Percentiles rank a stretch among this genome's conserved stretches.
Conservation (phyloP, 2,888 invertebrate species). For the Lasioglossum morio region DNA sequence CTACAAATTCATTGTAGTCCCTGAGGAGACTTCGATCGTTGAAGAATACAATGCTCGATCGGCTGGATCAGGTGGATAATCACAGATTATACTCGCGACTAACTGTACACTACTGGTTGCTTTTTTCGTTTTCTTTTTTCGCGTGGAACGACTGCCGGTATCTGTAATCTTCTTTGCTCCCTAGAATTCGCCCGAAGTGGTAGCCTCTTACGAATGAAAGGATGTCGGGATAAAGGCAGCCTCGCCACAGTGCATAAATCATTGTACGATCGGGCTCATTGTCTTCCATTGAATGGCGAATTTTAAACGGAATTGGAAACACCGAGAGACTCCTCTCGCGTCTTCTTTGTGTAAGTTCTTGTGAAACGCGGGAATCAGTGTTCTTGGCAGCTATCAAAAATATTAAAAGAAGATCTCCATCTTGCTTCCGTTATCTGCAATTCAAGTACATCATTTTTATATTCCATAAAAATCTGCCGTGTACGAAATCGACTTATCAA, state of each 20-base stretch:
- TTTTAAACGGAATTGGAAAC: conserved; percentile 4
- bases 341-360: not conserved
- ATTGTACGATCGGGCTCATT: conserved; percentile 16
- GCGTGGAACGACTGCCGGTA: conserved; percentile 40
- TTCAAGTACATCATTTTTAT: no score
- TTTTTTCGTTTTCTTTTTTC: conserved; percentile 17
- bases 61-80: conserved; percentile 76
- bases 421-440: no score
- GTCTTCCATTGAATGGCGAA: conserved; percentile 13
- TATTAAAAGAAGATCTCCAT: no score
- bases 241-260: conserved; percentile 8
- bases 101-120: conserved; percentile 68
- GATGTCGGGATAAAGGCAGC: conserved; percentile 31
- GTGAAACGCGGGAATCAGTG: not conserved
- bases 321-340: not conserved
- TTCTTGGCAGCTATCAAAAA: no score
- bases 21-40: conserved; percentile 42
- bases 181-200: conserved; percentile 42
- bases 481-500: no score
- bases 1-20: conserved; percentile 71
- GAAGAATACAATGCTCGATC: conserved; percentile 67
- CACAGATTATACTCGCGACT: conserved; percentile 71
- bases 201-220: conserved; percentile 45
- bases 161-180: conserved; percentile 30
- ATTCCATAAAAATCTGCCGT: no score